Conservation (phyloP, 1,140 invertebrate genomes). For the Drosophila nigrodunni region DNA sequence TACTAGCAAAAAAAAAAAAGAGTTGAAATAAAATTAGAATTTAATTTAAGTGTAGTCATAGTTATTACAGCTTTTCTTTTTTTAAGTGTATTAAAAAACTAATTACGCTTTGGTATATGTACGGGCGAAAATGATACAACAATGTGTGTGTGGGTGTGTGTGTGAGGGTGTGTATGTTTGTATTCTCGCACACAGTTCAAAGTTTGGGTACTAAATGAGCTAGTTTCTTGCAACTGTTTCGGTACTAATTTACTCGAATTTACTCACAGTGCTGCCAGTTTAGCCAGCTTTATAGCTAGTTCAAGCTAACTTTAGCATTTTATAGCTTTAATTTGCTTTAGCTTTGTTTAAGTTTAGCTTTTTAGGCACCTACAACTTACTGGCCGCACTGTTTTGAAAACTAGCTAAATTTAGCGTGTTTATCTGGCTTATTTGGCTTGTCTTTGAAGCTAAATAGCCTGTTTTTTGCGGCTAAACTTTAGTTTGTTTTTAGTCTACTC, state of each 20-base stretch:
- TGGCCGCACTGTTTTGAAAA: too few relatives aligned
- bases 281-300: slow-evolving; percentile 1
- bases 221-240: too few relatives aligned
- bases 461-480: neutral
- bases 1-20: slow-evolving; percentile 44
- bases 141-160: neutral
- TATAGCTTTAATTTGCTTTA: too few relatives aligned
- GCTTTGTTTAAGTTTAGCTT: too few relatives aligned
- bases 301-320: too few relatives aligned
- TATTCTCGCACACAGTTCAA: slow-evolving; percentile 41
- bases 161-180: too few relatives aligned
- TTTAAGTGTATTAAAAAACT: slow-evolving; percentile 36
- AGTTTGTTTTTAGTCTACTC: neutral
- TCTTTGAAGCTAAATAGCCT: neutral
- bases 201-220: neutral
- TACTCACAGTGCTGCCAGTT: neutral
- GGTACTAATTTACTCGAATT: too few relatives aligned
- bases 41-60: slow-evolving; percentile 9
- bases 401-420: too few relatives aligned
- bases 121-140: slow-evolving; percentile 31
- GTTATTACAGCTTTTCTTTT: slow-evolving; percentile 5
- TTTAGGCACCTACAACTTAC: too few relatives aligned
- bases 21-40: slow-evolving; percentile 11
- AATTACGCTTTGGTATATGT: slow-evolving; percentile 74
- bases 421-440: too few relatives aligned